Percentiles rank a stretch among this genome's conserved stretches.
These are phyloP conservation scores for Mimachlamys varia DNA, from an alignment of 2,888 invertebrate genomes.

Conservation along the genomic window DNA sequence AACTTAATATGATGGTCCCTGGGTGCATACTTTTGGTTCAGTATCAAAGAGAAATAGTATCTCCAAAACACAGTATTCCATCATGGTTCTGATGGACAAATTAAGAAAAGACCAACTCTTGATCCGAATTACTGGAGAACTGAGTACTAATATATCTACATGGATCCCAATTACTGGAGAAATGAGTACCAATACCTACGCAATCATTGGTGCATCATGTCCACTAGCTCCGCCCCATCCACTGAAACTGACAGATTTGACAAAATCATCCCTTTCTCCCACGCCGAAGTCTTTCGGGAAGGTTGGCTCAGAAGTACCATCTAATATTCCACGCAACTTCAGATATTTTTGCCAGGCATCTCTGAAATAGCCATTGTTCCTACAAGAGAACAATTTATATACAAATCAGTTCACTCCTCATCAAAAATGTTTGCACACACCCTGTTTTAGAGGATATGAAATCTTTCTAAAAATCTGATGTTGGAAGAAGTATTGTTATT, in stretches of 20 bases:
- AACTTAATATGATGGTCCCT: no score
- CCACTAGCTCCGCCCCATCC: slow-evolving; percentile 81
- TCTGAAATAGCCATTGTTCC: slow-evolving; percentile 70
- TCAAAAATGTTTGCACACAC: neutral
- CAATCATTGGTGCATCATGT: slow-evolving; percentile 80
- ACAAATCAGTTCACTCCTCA: no score
- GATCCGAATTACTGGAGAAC: no score
- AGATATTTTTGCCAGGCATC: slow-evolving; percentile 75
- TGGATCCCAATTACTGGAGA: neutral
- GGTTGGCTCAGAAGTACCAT: slow-evolving; percentile 67
- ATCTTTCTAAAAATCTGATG: no score
- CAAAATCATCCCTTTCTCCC: slow-evolving; percentile 75
- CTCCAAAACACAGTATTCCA: no score
- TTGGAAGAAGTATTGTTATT: no score
- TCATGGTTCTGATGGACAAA: no score
- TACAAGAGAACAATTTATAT: slow-evolving; percentile 43
- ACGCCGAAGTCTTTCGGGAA: slow-evolving; percentile 74
- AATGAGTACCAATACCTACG: slow-evolving; percentile 58
- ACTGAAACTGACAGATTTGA: slow-evolving; percentile 72
- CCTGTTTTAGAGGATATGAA: no score
- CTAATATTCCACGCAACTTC: slow-evolving; percentile 61
- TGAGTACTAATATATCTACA: no score
- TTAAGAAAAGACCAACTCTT: no score
- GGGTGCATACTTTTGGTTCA: no score
- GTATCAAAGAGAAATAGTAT: no score